Evolutionary conservation across 92 coral and sea anemone genomes (phyloP).

Genomic region (Ricordea florida): DNA sequence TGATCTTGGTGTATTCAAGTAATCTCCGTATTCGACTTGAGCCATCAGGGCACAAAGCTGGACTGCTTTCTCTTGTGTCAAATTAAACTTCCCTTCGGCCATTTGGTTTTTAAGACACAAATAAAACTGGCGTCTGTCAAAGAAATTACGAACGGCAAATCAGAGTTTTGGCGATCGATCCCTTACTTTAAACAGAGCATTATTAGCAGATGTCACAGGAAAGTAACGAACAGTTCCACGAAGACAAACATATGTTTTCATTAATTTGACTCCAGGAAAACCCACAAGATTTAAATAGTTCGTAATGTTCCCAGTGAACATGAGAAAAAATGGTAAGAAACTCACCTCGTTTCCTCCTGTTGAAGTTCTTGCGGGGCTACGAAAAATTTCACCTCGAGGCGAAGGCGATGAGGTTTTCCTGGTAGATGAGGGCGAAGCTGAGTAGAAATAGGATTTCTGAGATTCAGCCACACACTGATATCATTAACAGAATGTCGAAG

Average conservation of each 20-base stretch:
- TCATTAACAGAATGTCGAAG: conserved; percentile 83
- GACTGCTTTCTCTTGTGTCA: conserved; percentile 72
- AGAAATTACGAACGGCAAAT: neutral
- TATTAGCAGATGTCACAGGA: neutral
- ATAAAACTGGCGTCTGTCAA: conserved; percentile 90
- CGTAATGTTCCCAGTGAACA: neutral
- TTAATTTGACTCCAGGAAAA: neutral
- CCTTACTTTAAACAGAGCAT: too few relatives aligned
- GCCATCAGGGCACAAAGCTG: conserved; percentile 85
- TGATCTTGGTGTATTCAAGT: conserved; percentile 7
- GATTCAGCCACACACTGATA: conserved; percentile 88
- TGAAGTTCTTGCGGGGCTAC: conserved; percentile 98
- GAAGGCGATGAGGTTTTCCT: conserved; percentile 97
- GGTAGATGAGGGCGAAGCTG: conserved; percentile 98
- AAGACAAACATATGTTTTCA: neutral
- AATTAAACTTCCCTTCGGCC: conserved; percentile 83
- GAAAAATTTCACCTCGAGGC: conserved; percentile 95
- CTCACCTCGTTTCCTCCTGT: conserved; percentile 95
- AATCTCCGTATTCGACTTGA: conserved; percentile 90
- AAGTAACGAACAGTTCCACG: neutral
- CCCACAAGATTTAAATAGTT: neutral
- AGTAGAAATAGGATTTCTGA: conserved; percentile 93
- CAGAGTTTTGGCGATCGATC: too few relatives aligned
- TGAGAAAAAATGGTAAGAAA: neutral
- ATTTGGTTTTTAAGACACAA: conserved; percentile 79